Evolutionary conservation across 2,797 vertebrate species (phyloP), one percentile per base, ranked within the genome.

Genomic region (Dicrostonyx torquatus): DNA sequence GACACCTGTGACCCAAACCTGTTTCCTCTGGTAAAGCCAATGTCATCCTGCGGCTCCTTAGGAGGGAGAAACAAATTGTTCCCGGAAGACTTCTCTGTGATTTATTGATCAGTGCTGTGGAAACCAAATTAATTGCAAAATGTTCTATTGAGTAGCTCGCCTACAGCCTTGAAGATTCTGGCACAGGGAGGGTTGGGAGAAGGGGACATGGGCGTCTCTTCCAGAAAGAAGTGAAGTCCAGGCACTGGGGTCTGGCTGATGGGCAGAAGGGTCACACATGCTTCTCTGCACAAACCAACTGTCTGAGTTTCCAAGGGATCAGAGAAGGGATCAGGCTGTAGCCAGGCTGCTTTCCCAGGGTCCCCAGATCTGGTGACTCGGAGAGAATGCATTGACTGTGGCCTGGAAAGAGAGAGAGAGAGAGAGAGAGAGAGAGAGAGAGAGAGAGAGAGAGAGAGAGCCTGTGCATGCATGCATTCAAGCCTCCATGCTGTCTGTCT

Each of bases 111-210:
- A 29, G 17, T 1, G 0, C 76, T 78, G 50, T 68, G 77, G 68
- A 87, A 85, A 66, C n/a, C 40, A 62, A 75, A 89, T 88, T 76
- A 80, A 83, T 86, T 75, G 73, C 86, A 53, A 5, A 91, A 12
- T 60, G 60, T 85, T 79, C 62, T n/a, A 6, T 88, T 0, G 7
- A 82, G 53, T 40, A 0, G 50, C 84, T 70, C 4, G 62, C 55
- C 86, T 77, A 53, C 60, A 24, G 43, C 72, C 4, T 0, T 2
- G 45, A 79, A 31, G 72, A 18, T 10, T 12, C 64, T 24, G 76
- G 80, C 14, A 6, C 24, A 1, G 79, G 70, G 55, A 31, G 64
- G 37, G 40, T 24, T 15, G 45, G 18, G 73, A 31, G 1, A 64
- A 15, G 45, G 80, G 5, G 15, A 45, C 22, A 2, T 10, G 34